Conservation (phyloP, 2,888 invertebrate genomes). For the Eugnorisma glareosa region DNA sequence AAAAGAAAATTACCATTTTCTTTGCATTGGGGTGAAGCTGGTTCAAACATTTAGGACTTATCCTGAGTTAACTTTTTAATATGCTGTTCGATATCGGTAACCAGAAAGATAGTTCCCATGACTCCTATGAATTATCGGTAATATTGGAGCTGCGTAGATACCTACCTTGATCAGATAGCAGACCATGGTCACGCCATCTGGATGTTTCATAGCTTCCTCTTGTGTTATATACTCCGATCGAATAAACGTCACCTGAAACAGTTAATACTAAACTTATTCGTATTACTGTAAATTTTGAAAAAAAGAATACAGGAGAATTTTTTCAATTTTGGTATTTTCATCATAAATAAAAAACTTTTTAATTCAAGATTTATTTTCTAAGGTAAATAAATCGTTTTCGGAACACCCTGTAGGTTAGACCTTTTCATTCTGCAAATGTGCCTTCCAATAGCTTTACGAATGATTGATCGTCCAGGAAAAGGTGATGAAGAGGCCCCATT, state of each 20-base stretch:
- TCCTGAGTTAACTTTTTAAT: neutral
- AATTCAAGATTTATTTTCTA: too few species aligned
- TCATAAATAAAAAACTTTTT: too few species aligned
- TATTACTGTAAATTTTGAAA: too few species aligned
- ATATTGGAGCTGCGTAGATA: constrained; percentile 20
- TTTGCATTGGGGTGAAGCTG: neutral
- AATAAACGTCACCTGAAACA: constrained; percentile 85
- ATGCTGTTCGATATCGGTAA: neutral
- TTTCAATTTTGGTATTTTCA: too few species aligned
- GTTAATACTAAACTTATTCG: neutral
- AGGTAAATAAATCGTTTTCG: too few species aligned
- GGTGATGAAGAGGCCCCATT: constrained; percentile 19
- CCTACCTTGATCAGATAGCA: constrained; percentile 91
- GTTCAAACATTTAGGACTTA: neutral
- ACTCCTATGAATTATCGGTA: too few species aligned
- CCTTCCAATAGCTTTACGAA: neutral
- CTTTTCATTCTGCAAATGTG: neutral
- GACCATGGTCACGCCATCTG: constrained; percentile 91
- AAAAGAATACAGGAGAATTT: too few species aligned
- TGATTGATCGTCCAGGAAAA: constrained; percentile 26
- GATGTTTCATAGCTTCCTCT: constrained; percentile 90
- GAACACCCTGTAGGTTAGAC: neutral
- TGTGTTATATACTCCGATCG: constrained; percentile 91
- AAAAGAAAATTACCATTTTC: neutral
- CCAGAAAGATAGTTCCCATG: neutral